These are phyloP conservation scores for Chironomus tepperi DNA, from an alignment of 1,140 invertebrate species.

Conservation along the genomic window DNA sequence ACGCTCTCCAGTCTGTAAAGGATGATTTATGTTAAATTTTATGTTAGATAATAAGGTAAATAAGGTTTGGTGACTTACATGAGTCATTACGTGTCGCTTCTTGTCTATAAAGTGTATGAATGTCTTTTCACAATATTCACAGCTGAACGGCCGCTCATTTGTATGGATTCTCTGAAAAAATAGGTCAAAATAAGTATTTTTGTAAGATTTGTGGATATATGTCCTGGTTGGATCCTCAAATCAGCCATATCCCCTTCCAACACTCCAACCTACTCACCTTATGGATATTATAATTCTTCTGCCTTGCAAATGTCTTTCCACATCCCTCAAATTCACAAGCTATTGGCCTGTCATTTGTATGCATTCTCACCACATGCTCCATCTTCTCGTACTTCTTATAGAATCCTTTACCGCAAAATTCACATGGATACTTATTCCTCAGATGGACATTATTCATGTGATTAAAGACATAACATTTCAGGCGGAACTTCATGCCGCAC, in stretches of 20 bases:
- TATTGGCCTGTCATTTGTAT: background rate
- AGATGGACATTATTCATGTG: background rate
- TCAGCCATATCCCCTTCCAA: too few species aligned
- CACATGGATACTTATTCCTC: background rate
- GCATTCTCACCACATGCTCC: background rate
- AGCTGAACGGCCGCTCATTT: background rate
- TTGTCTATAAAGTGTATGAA: background rate
- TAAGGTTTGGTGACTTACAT: background rate
- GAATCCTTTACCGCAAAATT: background rate
- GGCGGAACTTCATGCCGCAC: background rate
- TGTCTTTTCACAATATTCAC: background rate
- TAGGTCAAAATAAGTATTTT: too few species aligned
- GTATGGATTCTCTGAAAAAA: background rate
- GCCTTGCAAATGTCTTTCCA: background rate
- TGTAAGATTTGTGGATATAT: too few species aligned
- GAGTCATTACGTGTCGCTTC: background rate
- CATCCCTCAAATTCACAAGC: conserved; percentile 6
- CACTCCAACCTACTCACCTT: background rate
- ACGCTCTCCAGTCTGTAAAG: background rate
- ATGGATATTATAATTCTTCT: conserved; percentile 2
- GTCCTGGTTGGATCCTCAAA: background rate
- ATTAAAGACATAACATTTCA: background rate
- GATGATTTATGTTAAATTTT: background rate
- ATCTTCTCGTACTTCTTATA: background rate
- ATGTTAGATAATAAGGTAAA: background rate